These are phyloP conservation scores for Phaonia tiefii DNA, from an alignment of 2,888 invertebrate species.

Conservation along the genomic window DNA sequence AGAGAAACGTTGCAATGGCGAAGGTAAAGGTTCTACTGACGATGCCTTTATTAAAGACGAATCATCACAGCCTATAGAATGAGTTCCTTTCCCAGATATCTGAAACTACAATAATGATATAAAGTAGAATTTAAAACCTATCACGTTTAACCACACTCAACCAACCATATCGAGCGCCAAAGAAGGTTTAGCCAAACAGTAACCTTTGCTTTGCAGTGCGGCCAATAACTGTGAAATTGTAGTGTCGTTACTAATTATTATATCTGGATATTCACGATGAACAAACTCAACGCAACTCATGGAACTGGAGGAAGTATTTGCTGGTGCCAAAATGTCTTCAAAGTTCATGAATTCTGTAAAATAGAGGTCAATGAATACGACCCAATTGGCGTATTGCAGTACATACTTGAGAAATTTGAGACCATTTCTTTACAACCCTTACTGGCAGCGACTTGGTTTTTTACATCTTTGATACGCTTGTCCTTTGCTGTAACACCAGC, in stretches of 20 bases:
- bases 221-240: conserved; percentile 84
- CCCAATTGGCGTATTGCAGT: too few relatives aligned
- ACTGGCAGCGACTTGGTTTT: conserved; percentile 82
- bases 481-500: conserved; percentile 94
- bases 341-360: conserved; percentile 75
- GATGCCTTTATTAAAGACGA: conserved; percentile 73
- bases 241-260: conserved; percentile 82
- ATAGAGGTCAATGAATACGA: not conserved
- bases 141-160: not conserved
- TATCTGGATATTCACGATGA: conserved; percentile 80
- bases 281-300: conserved; percentile 80
- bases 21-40: conserved; percentile 78
- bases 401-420: conserved; percentile 73
- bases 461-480: conserved; percentile 91
- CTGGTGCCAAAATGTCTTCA: conserved; percentile 75
- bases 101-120: not conserved
- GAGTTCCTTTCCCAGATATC: conserved; percentile 50
- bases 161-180: conserved; percentile 77
- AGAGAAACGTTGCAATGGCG: conserved; percentile 91
- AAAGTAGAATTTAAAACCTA: not conserved
- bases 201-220: conserved; percentile 81
- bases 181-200: conserved; percentile 82
- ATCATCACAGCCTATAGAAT: conserved; percentile 68
- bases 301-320: conserved; percentile 70
- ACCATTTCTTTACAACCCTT: conserved; percentile 77